Base-by-base conservation (phyloP, 2,113 vertebrate genomes). In the Mormyrus iriodes region DNA sequence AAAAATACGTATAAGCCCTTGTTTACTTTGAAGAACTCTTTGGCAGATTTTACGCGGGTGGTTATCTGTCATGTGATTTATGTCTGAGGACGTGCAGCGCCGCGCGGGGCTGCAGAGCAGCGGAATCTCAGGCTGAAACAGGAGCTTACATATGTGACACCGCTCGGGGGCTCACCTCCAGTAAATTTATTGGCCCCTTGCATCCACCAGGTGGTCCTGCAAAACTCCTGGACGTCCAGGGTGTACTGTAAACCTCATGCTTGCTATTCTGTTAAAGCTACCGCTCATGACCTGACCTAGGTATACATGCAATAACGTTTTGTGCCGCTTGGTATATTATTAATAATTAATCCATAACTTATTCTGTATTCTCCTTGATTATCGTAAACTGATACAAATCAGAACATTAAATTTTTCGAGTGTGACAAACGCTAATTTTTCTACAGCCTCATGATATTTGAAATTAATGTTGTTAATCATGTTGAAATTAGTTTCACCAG, bases 101-200 rank as follows among this genome's bases (percentile, higher is more conserved):
- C 5, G 53, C 21, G 53, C 61, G n/a, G n/a, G 9, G 61, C 61
- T 10, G 3, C 61, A 27, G n/a, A 27, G 61, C 9, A 27, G 27
- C 15, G 1, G 24, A 19, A 17, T 61, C 24, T 61, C 24, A 82
- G 73, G 39, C 49, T 44, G 76, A 89, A 84, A 89, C 88, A 83
- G 44, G 19, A 48, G 31, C 17, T 79, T 65, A 73, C 46, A 39
- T 35, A 61, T 42, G 24, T 88, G 87, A 88, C 87, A 51, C 39
- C 46, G 44, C 65, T 19, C 13, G 24, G 31, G 35, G 51, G 49
- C 79, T 85, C 53, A 15, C 8, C 53, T 61, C 13, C 4, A 3
- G 31, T 24, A 31, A 89, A 89, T 89, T 89, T 84, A 88, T 51
- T 3, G 69, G 88, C 46, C 24, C 55, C 35, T 61, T 27, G 55